Evolutionary conservation across 2,113 vertebrate species (phyloP), one percentile per base, ranked within the genome.

Genomic region (Etia nguti): DNA sequence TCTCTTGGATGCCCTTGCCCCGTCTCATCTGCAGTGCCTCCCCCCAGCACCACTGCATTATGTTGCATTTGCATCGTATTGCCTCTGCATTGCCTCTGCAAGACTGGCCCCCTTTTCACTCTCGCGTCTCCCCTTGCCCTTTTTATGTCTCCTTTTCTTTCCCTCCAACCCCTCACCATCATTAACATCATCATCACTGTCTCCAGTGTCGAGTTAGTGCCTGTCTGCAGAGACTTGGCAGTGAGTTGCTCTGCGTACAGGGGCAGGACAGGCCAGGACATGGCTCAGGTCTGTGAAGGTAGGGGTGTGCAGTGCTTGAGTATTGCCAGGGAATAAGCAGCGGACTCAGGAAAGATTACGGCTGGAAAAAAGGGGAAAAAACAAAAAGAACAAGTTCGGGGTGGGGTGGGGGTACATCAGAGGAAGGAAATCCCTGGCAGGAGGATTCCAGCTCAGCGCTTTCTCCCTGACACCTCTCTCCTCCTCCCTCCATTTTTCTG

Each of bases 51-150:
- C 93, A 89, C 92, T 93, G 95, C 95, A 94, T 96, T 95, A 92
- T 92, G 92, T 94, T 94, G 93, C 91, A 95, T 95, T 95, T 93
- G 89, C 95, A 95, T 95, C 88, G 86, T 92, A 90, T 94, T 92
- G 89, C 94, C 93, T 94, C 96, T 91, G 95, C 95, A 96, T 91
- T 92, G 93, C 94, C 94, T 94, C 92, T 90, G 93, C 93, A 93
- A 88, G 80, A 77, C 88, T 65, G 86, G 13, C 82, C 73, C 79
- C 10, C 43, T 34, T 57, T 46, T 29, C 56, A 29, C 15, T 7
- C 55, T 7, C 7, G 0, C 15, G 2, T 55, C 41, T 60, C 65
- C 87, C 83, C 77, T 80, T 81, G 59, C 86, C 55, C 81, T 68
- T 85, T 55, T 56, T 36, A 22, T 10, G 24, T 62, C 68, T 65